A percentile compares a stretch with the other conserved stretches of the same genome.
Conservation (phyloP, 2,113 vertebrate species). For the Erinaceus europaeus region DNA sequence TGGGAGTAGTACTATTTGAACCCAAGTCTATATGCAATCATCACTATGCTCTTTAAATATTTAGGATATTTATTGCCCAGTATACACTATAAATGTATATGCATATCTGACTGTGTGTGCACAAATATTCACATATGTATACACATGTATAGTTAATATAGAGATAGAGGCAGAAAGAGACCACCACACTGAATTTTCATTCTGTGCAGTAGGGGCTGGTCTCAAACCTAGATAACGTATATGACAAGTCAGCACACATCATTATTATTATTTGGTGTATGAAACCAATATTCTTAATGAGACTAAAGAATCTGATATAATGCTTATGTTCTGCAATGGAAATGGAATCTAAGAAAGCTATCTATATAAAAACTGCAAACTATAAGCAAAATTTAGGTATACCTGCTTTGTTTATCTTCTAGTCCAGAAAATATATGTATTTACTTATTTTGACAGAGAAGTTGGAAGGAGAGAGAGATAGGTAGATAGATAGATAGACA, state of each 20-base stretch:
- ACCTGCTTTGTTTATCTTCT: background rate
- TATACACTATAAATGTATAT: no score
- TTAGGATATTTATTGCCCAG: no score
- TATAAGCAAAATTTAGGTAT: background rate
- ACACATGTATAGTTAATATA: no score
- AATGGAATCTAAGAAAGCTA: background rate
- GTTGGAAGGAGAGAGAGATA: no score
- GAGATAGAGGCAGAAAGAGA: no score
- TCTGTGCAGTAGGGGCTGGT: no score
- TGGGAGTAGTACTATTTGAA: background rate
- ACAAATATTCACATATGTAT: no score
- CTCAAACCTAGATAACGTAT: no score
- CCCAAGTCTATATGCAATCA: background rate
- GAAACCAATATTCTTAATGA: background rate
- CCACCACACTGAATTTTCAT: no score
- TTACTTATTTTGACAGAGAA: no score
- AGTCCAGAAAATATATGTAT: background rate
- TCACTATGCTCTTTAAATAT: background rate
- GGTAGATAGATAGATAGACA: no score
- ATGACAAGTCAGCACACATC: background rate
- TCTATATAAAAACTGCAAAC: background rate
- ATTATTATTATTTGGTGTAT: background rate
- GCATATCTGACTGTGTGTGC: no score
- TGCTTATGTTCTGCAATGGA: background rate
- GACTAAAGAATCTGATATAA: background rate